These are phyloP conservation scores for Tetramorium parvispinum DNA, from an alignment of 1,140 invertebrate genomes.

Conservation along the genomic window DNA sequence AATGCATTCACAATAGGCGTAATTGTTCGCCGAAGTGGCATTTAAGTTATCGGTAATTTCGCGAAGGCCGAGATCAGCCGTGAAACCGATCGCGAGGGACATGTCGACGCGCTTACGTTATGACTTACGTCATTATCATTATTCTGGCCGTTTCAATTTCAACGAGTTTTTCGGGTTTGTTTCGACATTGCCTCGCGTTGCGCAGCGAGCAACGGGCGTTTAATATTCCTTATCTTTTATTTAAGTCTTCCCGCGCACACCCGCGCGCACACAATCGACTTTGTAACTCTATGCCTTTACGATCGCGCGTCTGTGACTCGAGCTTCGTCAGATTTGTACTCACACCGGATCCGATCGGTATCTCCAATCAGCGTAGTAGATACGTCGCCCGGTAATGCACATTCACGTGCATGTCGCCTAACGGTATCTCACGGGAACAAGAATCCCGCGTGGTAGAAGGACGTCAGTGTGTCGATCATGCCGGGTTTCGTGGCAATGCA, in stretches of 20 bases:
- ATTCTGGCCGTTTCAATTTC: slow-evolving; percentile 31
- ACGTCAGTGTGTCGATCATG: slow-evolving; percentile 63
- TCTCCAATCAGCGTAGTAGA: slow-evolving; percentile 67
- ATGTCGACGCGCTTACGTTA: slow-evolving; percentile 40
- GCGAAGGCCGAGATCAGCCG: slow-evolving; percentile 32
- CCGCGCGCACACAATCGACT: slow-evolving; percentile 38
- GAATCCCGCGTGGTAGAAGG: slow-evolving; percentile 64
- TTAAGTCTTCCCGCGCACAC: slow-evolving; percentile 18
- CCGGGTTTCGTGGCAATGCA: slow-evolving; percentile 34
- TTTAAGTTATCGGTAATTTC: slow-evolving; percentile 37
- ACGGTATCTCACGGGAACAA: slow-evolving; percentile 62
- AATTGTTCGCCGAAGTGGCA: slow-evolving; percentile 32
- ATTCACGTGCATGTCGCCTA: slow-evolving; percentile 68
- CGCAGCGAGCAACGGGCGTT: slow-evolving; percentile 33
- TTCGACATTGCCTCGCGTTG: slow-evolving; percentile 43
- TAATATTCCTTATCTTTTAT: slow-evolving; percentile 51
- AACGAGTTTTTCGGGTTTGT: background rate
- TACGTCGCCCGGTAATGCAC: slow-evolving; percentile 64
- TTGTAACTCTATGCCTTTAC: slow-evolving; percentile 43
- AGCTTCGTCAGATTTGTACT: slow-evolving; percentile 30
- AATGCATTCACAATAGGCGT: background rate
- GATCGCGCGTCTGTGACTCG: slow-evolving; percentile 7
- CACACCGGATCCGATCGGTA: slow-evolving; percentile 61
- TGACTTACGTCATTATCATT: slow-evolving; percentile 50
- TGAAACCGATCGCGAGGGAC: slow-evolving; percentile 17